Percentiles rank a stretch among this genome's conserved stretches.
These are phyloP conservation scores for Thunnus maccoyii DNA, from an alignment of 2,113 vertebrate species.

Conservation along the genomic window DNA sequence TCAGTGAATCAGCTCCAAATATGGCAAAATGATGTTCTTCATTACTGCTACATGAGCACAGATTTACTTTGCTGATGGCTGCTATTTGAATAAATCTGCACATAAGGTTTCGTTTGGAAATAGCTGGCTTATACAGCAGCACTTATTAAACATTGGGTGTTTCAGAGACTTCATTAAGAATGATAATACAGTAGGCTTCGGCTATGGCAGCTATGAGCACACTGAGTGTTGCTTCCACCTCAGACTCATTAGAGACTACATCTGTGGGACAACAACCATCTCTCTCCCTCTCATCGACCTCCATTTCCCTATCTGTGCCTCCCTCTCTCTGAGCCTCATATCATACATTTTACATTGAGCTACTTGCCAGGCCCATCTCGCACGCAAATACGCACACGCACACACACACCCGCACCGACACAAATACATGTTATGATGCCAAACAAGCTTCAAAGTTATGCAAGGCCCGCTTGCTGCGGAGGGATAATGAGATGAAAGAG, in stretches of 20 bases:
- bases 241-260: constrained; percentile 46
- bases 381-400: constrained; percentile 8
- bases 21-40: constrained; percentile 7
- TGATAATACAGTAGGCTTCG: neutral
- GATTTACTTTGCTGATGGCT: constrained; percentile 14
- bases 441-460: constrained; percentile 77
- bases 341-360: constrained; percentile 58
- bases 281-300: constrained; percentile 28
- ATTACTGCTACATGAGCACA: neutral
- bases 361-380: constrained; percentile 38
- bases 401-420: constrained; percentile 28
- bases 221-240: constrained; percentile 21
- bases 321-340: constrained; percentile 29
- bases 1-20: constrained; percentile 9
- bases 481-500: constrained; percentile 75
- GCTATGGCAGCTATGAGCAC: constrained; percentile 12
- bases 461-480: constrained; percentile 64
- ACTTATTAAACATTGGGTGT: neutral
- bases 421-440: constrained; percentile 70
- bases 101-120: constrained; percentile 5
- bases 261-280: constrained; percentile 23
- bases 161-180: constrained; percentile 17
- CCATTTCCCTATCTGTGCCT: constrained; percentile 32
- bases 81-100: constrained; percentile 13
- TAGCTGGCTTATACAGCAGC: neutral